These are phyloP conservation scores for Tetranychus urticae DNA, from an alignment of 1,140 invertebrate species.

Conservation along the genomic window DNA sequence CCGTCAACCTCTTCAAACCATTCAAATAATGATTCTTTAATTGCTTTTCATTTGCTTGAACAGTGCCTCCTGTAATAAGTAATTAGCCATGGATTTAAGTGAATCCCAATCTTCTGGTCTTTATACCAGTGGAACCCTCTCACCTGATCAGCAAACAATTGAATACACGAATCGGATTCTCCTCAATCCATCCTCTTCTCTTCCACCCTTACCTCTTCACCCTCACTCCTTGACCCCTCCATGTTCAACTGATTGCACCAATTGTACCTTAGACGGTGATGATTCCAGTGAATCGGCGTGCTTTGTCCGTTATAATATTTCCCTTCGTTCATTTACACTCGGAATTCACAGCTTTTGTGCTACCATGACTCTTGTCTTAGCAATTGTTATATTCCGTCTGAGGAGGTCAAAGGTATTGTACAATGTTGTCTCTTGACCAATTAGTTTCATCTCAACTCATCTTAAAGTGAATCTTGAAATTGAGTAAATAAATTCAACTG, in stretches of 20 bases:
- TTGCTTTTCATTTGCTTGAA: too few species aligned
- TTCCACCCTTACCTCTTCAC: too few species aligned
- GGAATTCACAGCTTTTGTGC: constrained; percentile 44
- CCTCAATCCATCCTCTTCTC: background rate
- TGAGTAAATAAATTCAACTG: background rate
- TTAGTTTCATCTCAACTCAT: background rate
- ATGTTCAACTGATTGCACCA: constrained; percentile 33
- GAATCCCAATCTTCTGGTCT: too few species aligned
- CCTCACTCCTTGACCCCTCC: background rate
- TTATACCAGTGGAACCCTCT: background rate
- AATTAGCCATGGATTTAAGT: too few species aligned
- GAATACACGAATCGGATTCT: background rate
- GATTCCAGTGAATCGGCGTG: constrained; percentile 23
- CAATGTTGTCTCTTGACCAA: background rate
- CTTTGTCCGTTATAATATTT: constrained; percentile 26
- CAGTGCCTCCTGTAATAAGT: too few species aligned
- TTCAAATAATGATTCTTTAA: too few species aligned
- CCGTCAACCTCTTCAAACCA: too few species aligned
- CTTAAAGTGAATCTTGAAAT: background rate
- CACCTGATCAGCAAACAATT: background rate
- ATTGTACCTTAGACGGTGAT: constrained; percentile 26
- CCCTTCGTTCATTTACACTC: constrained; percentile 36
- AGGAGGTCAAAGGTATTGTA: constrained; percentile 45
- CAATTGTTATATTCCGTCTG: constrained; percentile 40
- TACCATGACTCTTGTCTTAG: constrained; percentile 39